These are phyloP conservation scores for Apis laboriosa DNA, from an alignment of 1,140 invertebrate genomes.

Conservation along the genomic window DNA sequence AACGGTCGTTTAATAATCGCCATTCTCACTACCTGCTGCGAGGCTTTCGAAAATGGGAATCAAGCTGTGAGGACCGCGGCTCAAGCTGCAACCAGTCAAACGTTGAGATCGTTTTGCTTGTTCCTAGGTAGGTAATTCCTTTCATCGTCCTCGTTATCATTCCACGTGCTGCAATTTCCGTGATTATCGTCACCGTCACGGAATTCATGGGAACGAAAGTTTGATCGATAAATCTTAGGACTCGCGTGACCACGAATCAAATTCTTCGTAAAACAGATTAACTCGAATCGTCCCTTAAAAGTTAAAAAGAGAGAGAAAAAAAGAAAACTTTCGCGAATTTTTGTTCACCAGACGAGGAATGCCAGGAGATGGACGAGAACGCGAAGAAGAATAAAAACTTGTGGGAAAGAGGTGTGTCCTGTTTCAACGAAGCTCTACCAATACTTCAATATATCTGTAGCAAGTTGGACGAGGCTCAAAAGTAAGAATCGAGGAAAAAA, in stretches of 20 bases:
- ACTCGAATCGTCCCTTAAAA: background rate
- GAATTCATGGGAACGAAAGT: slow-evolving; percentile 8
- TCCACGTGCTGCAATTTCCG: background rate
- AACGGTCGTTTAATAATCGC: slow-evolving; percentile 91
- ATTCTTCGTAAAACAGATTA: background rate
- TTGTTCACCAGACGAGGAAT: slow-evolving; percentile 86
- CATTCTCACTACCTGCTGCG: slow-evolving; percentile 87
- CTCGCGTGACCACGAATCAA: slow-evolving; percentile 31
- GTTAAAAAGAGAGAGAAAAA: too few relatives aligned
- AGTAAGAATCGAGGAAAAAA: slow-evolving; percentile 79
- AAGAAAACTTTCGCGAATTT: background rate
- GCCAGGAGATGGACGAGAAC: slow-evolving; percentile 86
- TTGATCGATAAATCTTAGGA: slow-evolving; percentile 53
- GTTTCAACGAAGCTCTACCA: slow-evolving; percentile 93
- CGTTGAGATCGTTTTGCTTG: slow-evolving; percentile 89
- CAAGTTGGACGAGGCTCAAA: slow-evolving; percentile 90
- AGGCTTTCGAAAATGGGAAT: slow-evolving; percentile 88
- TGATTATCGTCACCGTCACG: background rate
- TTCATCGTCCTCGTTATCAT: background rate
- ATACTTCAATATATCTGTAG: slow-evolving; percentile 94
- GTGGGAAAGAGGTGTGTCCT: slow-evolving; percentile 88
- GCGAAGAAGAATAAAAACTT: slow-evolving; percentile 83
- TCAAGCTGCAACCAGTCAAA: slow-evolving; percentile 91
- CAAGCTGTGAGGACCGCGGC: slow-evolving; percentile 90
- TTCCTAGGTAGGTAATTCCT: slow-evolving; percentile 87